These are phyloP conservation scores for Conops quadrifasciatus DNA, from an alignment of 2,888 invertebrate species.

Conservation along the genomic window DNA sequence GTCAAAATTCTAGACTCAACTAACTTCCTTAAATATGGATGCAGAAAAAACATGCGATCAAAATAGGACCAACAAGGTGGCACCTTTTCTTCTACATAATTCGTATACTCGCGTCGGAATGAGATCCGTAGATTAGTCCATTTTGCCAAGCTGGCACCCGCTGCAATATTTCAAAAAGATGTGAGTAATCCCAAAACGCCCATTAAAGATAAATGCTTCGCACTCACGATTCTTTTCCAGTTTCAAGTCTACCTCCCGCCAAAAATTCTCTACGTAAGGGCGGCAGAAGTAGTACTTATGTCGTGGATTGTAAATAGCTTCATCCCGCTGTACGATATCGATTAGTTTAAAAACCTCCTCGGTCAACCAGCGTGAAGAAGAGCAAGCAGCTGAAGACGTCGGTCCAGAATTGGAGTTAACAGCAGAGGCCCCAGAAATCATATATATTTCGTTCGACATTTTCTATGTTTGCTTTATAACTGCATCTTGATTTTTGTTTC, in stretches of 20 bases:
- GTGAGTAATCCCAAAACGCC: background rate
- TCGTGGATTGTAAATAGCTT: slow-evolving; percentile 62
- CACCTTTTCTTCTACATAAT: slow-evolving; percentile 59
- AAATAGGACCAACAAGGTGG: slow-evolving; percentile 63
- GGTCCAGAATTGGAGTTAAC: slow-evolving; percentile 21
- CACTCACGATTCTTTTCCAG: slow-evolving; percentile 59
- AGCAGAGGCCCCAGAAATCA: slow-evolving; percentile 1
- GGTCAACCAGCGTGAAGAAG: slow-evolving; percentile 59
- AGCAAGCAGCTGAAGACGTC: slow-evolving; percentile 38
- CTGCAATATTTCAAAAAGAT: slow-evolving; percentile 38
- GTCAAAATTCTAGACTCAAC: slow-evolving; percentile 31
- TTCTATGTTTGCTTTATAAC: background rate
- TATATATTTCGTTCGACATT: slow-evolving; percentile 31
- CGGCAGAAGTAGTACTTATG: slow-evolving; percentile 64
- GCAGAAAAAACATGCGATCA: slow-evolving; percentile 62
- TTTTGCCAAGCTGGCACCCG: slow-evolving; percentile 61
- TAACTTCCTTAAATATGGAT: slow-evolving; percentile 61
- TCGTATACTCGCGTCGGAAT: slow-evolving; percentile 62
- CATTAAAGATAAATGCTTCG: background rate
- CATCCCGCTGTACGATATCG: slow-evolving; percentile 62
- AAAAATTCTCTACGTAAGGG: slow-evolving; percentile 63
- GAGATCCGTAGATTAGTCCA: slow-evolving; percentile 63
- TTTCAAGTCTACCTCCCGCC: slow-evolving; percentile 61
- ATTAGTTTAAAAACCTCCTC: slow-evolving; percentile 62
- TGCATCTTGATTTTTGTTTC: background rate